Evolutionary conservation across 2,888 invertebrate genomes (phyloP), one percentile per base, ranked within the genome.

Genomic region (Hemithea aestivaria): DNA sequence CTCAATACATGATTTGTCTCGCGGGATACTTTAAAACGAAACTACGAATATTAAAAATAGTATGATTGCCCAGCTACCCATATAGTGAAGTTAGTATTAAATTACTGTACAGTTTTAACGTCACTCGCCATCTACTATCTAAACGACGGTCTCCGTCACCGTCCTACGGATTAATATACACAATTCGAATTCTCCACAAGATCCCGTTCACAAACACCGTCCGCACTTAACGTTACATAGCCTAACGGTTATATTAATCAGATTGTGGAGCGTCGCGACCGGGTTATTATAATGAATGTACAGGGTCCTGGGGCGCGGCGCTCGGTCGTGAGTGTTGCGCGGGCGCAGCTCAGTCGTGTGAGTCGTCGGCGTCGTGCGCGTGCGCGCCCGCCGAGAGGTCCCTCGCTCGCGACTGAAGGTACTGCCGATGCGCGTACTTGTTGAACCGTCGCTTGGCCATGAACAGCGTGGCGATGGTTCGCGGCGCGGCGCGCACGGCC

Each of bases 51-150:
- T 72, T 79, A 78, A 81, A 79, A 78, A 77, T 77, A 82, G 73
- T 80, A 79, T 66, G 82, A 81, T 84, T 83, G 83, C 82, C 84
- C 84, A 83, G 80, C 84, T 84, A 84, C 84, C 84, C 80, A 80
- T 75, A 77, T 71, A 79, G 79, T 79, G 82, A 79, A 80, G 77
- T 84, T 82, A 82, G 82, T 84, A 77, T 73, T 73, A 74, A 71
- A 65, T 79, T 81, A 83, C 82, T 83, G 84, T 82, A 83, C 82
- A 82, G 62, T 73, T 72, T 68, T 74, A 61, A 71, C 53, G 70
- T 79, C 70, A 76, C 62, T 72, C 71, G 76, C 73, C 68, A 66
- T 65, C 82, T 81, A 81, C 76, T 76, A 79, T 68, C 63, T 56
- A 61, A 70, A 71, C 72, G 77, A 71, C 73, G n/a, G n/a, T 68